Percentiles rank a stretch among this genome's conserved stretches.
These are phyloP conservation scores for Psittacula echo DNA, from an alignment of 2,797 vertebrate species.

Conservation along the genomic window DNA sequence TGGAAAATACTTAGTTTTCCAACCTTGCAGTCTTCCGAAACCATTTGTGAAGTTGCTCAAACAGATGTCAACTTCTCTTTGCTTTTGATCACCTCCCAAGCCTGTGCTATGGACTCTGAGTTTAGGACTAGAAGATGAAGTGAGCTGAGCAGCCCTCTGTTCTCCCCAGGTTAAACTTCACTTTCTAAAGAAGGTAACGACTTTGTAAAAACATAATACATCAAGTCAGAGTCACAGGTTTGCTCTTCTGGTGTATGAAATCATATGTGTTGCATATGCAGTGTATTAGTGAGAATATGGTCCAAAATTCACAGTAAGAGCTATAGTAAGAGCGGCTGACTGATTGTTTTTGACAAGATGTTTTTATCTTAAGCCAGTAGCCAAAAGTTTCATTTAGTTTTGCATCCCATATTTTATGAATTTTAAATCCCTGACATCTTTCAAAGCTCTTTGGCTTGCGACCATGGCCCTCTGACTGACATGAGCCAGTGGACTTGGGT, in stretches of 20 bases:
- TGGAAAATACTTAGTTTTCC: background rate
- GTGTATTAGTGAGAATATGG: background rate
- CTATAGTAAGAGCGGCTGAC: background rate
- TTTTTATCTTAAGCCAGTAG: slow-evolving; percentile 37
- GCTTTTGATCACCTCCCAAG: slow-evolving; percentile 28
- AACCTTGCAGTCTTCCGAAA: background rate
- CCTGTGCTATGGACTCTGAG: background rate
- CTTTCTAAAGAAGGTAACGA: slow-evolving; percentile 2
- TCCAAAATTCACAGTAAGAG: background rate
- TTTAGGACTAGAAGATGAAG: background rate
- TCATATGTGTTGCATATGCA: background rate
- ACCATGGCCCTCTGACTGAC: background rate
- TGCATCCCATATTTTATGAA: background rate
- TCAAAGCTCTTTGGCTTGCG: background rate
- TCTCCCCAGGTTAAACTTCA: background rate
- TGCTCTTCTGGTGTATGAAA: background rate
- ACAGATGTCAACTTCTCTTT: background rate
- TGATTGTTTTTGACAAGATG: background rate
- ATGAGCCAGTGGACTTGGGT: background rate
- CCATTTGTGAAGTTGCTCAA: background rate
- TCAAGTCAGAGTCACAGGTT: background rate
- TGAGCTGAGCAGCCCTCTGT: background rate
- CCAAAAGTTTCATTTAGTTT: background rate
- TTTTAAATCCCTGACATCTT: background rate
- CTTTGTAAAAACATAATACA: background rate